Evolutionary conservation across 2,888 invertebrate species (phyloP).

Genomic region (Argyresthia albistria): DNA sequence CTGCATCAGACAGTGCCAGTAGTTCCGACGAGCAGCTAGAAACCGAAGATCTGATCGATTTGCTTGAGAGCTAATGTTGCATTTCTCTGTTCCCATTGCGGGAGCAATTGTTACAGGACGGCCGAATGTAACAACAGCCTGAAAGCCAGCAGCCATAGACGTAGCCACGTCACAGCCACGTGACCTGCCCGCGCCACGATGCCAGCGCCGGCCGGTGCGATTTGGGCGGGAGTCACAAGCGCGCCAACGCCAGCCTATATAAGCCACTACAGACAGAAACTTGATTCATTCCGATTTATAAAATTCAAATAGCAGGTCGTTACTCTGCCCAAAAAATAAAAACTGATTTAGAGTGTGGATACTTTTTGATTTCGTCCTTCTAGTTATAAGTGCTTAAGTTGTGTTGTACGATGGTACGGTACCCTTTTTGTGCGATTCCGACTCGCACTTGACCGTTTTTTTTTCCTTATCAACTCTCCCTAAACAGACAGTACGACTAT

Average conservation of each 20-base stretch:
- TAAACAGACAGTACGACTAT: too few species aligned
- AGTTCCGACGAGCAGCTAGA: constrained; percentile 19
- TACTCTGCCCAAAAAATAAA: too few species aligned
- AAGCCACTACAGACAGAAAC: not conserved
- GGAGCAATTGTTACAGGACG: constrained; percentile 10
- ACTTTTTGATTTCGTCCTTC: too few species aligned
- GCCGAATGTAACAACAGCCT: constrained; percentile 10
- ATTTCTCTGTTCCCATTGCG: constrained; percentile 7
- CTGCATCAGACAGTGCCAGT: constrained; percentile 15
- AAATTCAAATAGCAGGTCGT: too few species aligned
- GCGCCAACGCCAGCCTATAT: not conserved
- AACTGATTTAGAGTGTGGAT: too few species aligned
- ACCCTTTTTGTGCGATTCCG: too few species aligned
- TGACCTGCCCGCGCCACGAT: not conserved
- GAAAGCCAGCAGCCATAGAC: not conserved
- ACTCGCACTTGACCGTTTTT: too few species aligned
- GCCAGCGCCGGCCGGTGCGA: not conserved
- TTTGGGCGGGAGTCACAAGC: not conserved
- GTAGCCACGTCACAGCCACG: not conserved
- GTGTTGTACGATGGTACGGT: too few species aligned
- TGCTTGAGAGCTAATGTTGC: not conserved
- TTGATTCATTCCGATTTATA: too few species aligned
- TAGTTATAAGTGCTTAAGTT: too few species aligned
- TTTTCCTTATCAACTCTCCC: too few species aligned
- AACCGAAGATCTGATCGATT: constrained; percentile 12